phyloP scores from a whole-genome alignment of 2,797 vertebrate genomes.

The Esox masquinongy region DNA sequence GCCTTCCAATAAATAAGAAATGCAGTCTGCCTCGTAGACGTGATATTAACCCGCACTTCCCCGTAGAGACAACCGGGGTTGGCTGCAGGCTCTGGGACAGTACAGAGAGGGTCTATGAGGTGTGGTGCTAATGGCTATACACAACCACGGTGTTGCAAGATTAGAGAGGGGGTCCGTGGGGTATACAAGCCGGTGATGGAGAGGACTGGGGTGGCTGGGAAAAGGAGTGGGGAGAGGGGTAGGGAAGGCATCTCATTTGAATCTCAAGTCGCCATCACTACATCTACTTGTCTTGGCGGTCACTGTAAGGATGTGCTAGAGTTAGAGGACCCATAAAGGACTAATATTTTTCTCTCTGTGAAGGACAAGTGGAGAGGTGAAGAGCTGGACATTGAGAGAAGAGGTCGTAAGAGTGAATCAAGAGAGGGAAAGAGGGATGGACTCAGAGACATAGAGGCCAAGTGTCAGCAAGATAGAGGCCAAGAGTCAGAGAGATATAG shows the following conservation, averaged over 20 bases:
- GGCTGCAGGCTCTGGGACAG: slow-evolving; percentile 5
- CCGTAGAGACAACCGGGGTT: slow-evolving; percentile 46
- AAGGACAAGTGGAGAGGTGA: neutral
- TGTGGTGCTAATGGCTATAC: slow-evolving; percentile 68
- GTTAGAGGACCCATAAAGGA: neutral
- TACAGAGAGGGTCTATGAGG: slow-evolving; percentile 54
- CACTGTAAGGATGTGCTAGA: slow-evolving; percentile 21
- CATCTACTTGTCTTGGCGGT: slow-evolving; percentile 13
- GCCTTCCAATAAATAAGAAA: slow-evolving; percentile 86
- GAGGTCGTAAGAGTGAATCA: neutral
- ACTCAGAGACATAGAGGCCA: slow-evolving; percentile 2
- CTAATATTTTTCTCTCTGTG: neutral
- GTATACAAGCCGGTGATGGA: slow-evolving; percentile 50
- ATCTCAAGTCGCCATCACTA: slow-evolving; percentile 16
- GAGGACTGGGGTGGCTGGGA: neutral
- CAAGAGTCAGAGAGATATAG: slow-evolving; percentile 12
- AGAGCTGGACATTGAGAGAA: neutral
- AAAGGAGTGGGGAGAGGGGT: slow-evolving; percentile 18
- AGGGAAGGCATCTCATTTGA: slow-evolving; percentile 56
- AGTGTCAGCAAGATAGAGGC: neutral
- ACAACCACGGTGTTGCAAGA: slow-evolving; percentile 77
- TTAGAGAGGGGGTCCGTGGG: slow-evolving; percentile 66
- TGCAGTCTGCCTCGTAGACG: slow-evolving; percentile 77
- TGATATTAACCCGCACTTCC: slow-evolving; percentile 84
- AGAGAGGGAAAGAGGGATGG: slow-evolving; percentile 9